Conservation (phyloP, 1,140 invertebrate species). For the Charaxes varanes region DNA sequence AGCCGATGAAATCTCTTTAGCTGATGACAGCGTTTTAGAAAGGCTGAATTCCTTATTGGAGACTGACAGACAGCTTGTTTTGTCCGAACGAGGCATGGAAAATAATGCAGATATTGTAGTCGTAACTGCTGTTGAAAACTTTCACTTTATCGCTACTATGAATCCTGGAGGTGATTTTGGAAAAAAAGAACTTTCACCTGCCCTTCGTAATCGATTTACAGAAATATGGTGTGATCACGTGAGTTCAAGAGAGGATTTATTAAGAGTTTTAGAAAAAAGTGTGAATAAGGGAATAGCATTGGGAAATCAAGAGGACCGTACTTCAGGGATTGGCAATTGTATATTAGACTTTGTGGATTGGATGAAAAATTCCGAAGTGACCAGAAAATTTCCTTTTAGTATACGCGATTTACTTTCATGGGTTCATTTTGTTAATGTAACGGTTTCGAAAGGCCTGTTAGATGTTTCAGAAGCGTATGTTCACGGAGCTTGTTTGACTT, state of each 20-base stretch:
- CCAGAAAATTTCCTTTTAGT: constrained; percentile 88
- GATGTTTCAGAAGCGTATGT: constrained; percentile 81
- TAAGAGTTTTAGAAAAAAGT: constrained; percentile 88
- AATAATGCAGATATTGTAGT: constrained; percentile 76
- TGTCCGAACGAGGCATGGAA: constrained; percentile 90
- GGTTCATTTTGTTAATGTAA: constrained; percentile 92
- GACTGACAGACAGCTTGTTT: constrained; percentile 90
- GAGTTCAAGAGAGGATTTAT: constrained; percentile 81
- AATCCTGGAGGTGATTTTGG: constrained; percentile 99
- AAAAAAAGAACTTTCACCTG: constrained; percentile 99
- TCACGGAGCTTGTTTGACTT: constrained; percentile 92
- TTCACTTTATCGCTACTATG: constrained; percentile 98
- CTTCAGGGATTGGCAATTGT: constrained; percentile 76
- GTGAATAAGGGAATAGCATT: constrained; percentile 72
- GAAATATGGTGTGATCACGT: constrained; percentile 97
- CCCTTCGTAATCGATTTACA: constrained; percentile 97
- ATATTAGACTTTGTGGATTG: constrained; percentile 89
- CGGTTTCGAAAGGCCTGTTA: constrained; percentile 65
- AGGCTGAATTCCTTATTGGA: constrained; percentile 97
- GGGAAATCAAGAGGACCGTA: constrained; percentile 74
- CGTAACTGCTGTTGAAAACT: constrained; percentile 84
- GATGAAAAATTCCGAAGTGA: constrained; percentile 83
- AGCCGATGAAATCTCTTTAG: constrained; percentile 99
- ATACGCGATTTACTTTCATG: constrained; percentile 95
- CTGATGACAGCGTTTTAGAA: constrained; percentile 98